Conservation (phyloP, 2,113 vertebrate species). For the Hemichromis elongatus region DNA sequence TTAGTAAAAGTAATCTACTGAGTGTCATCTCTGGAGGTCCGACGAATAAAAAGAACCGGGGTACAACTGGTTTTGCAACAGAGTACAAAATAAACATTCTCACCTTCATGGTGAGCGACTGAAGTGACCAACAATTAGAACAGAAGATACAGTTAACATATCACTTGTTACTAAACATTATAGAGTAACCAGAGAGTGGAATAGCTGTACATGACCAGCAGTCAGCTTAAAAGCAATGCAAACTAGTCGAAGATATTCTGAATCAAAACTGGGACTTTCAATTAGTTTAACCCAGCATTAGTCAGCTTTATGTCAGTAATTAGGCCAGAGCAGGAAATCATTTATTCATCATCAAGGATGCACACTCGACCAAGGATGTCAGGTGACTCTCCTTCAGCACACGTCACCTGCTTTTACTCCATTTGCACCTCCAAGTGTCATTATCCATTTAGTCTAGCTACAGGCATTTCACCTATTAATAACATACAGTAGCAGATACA, state of each 20-base stretch:
- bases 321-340: background rate
- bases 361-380: background rate
- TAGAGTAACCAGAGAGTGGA: background rate
- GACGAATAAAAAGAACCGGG: too few species aligned
- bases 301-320: constrained; percentile 4
- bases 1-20: too few species aligned
- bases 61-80: too few species aligned
- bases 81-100: background rate
- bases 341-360: background rate
- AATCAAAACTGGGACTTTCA: background rate
- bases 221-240: background rate
- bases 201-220: too few species aligned
- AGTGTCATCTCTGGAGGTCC: too few species aligned
- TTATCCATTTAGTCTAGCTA: background rate
- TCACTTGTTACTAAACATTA: background rate
- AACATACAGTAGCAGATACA: background rate
- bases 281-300: background rate
- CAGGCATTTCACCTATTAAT: background rate
- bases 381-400: background rate
- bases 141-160: background rate
- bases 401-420: background rate
- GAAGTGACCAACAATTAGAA: background rate
- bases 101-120: background rate
- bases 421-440: background rate
- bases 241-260: background rate